A percentile compares a stretch with the other conserved stretches of the same genome.
These are phyloP conservation scores for Pitangus sulphuratus DNA, from an alignment of 2,797 vertebrate species.

Conservation along the genomic window DNA sequence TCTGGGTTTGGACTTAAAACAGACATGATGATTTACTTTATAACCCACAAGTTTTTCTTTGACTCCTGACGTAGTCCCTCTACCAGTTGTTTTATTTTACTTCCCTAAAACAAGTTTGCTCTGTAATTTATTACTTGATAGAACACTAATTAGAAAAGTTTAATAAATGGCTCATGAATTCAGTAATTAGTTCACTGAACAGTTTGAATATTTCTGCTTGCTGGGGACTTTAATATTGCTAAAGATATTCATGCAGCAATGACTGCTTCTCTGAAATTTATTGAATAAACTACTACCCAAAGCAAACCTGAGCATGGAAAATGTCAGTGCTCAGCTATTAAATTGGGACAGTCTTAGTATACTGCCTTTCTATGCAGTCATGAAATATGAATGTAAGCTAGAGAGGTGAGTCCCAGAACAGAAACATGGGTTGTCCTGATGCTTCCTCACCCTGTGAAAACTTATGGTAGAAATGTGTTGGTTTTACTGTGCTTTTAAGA, in stretches of 20 bases:
- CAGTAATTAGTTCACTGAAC: background rate
- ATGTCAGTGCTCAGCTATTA: background rate
- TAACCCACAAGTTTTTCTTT: background rate
- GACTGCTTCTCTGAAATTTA: background rate
- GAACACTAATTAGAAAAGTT: background rate
- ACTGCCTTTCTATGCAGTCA: background rate
- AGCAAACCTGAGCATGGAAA: background rate
- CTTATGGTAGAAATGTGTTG: background rate
- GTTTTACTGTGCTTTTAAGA: background rate
- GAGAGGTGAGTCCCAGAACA: background rate
- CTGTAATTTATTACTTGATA: background rate
- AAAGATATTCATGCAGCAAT: background rate
- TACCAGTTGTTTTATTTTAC: background rate
- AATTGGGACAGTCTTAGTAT: background rate
- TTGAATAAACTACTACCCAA: background rate
- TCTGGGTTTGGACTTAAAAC: background rate
- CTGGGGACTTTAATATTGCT: background rate
- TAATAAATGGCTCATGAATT: background rate
- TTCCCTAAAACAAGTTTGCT: background rate
- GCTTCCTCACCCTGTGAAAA: background rate
- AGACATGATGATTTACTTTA: background rate
- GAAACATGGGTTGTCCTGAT: background rate
- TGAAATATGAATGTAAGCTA: background rate
- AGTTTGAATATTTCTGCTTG: background rate
- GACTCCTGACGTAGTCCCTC: background rate